Evolutionary conservation across 2,113 vertebrate species (phyloP).

Genomic region (Rhombomys opimus): DNA sequence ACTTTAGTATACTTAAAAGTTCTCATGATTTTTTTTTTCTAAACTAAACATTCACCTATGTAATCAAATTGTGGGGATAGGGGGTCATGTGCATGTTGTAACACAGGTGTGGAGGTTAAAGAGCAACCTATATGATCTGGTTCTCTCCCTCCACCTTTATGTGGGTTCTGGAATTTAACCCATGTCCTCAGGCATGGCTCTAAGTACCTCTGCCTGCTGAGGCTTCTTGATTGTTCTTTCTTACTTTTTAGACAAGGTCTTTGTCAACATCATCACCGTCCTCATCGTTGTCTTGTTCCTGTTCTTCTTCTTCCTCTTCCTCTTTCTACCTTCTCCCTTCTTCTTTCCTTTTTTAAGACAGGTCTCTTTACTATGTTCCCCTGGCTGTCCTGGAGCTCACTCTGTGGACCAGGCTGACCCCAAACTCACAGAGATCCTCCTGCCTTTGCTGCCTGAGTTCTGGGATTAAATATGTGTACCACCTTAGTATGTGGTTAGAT

Average conservation of each 20-base stretch:
- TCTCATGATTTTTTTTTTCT: neutral
- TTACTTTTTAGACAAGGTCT: neutral
- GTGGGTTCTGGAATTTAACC: neutral
- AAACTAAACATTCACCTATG: neutral
- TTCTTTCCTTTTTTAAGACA: neutral
- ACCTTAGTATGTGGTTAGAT: neutral
- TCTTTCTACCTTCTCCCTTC: neutral
- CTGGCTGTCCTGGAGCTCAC: neutral
- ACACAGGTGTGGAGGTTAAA: too few species aligned
- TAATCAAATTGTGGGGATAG: too few species aligned
- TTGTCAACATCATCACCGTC: neutral
- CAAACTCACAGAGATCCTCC: neutral
- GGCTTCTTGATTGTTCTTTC: neutral
- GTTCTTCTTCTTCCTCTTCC: neutral
- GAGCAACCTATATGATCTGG: too few species aligned
- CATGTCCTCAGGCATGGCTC: neutral
- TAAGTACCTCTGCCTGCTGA: neutral
- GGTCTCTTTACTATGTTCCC: neutral
- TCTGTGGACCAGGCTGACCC: neutral
- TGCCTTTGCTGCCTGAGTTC: neutral
- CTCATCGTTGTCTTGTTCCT: neutral
- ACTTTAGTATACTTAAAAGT: neutral
- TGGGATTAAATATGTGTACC: neutral
- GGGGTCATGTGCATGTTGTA: too few species aligned
- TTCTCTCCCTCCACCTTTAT: too few species aligned